Percentiles rank a stretch among this genome's conserved stretches.
Evolutionary conservation across 2,113 vertebrate species (phyloP).

Genomic region (Hirundichthys speculiger): DNA sequence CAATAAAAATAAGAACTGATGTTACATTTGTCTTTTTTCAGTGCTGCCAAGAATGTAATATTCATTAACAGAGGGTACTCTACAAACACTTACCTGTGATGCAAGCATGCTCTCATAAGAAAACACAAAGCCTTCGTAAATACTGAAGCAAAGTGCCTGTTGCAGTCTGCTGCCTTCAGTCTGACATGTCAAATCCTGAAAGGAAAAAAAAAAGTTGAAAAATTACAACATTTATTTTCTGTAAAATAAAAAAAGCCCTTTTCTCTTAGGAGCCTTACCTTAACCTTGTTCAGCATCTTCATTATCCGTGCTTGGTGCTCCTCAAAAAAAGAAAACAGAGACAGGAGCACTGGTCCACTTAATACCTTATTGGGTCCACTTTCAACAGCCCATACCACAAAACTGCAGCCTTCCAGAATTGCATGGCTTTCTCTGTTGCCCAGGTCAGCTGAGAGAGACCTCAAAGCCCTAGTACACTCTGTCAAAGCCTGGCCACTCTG

Average conservation of each 20-base stretch:
- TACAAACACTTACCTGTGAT: slow-evolving; percentile 80
- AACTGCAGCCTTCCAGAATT: slow-evolving; percentile 81
- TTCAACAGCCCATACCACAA: slow-evolving; percentile 79
- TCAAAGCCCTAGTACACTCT: slow-evolving; percentile 70
- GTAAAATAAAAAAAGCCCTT: background rate
- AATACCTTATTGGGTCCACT: slow-evolving; percentile 44
- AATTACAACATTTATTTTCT: background rate
- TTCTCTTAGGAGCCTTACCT: slow-evolving; percentile 12
- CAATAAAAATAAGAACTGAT: background rate
- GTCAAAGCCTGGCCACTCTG: slow-evolving; percentile 49
- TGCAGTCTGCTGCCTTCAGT: slow-evolving; percentile 76
- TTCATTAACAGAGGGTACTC: background rate
- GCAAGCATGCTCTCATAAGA: slow-evolving; percentile 80
- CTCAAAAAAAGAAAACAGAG: slow-evolving; percentile 81
- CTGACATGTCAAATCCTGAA: slow-evolving; percentile 50
- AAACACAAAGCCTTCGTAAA: slow-evolving; percentile 82
- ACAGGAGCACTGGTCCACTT: slow-evolving; percentile 62
- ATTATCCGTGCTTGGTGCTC: slow-evolving; percentile 74
- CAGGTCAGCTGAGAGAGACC: slow-evolving; percentile 53
- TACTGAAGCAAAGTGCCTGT: slow-evolving; percentile 79
- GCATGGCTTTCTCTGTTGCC: slow-evolving; percentile 59
- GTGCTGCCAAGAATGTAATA: background rate
- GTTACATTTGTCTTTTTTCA: background rate
- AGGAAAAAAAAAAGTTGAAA: background rate
- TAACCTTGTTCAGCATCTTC: slow-evolving; percentile 70